A percentile compares a stretch with the other conserved stretches of the same genome.
Evolutionary conservation across 2,113 vertebrate species (phyloP).

Genomic region (Tetrax tetrax): DNA sequence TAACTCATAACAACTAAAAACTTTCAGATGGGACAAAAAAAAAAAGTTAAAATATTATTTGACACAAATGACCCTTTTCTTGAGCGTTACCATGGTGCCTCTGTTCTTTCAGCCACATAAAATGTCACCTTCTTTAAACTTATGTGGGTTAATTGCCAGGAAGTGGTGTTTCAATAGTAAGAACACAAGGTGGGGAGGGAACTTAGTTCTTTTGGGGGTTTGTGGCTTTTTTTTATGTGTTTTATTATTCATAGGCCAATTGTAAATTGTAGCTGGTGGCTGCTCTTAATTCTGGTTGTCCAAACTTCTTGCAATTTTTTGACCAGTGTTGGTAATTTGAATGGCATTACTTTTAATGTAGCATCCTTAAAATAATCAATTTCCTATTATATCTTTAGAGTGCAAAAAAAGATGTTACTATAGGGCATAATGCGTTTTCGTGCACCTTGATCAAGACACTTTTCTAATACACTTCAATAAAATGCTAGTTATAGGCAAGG

Average conservation of each 20-base stretch:
- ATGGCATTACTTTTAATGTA: neutral
- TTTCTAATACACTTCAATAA: neutral
- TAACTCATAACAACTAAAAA: neutral
- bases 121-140: neutral
- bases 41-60: neutral
- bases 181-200: neutral
- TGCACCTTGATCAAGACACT: neutral
- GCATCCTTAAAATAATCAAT: neutral
- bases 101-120: neutral
- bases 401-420: neutral
- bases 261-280: neutral
- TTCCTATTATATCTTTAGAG: neutral
- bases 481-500: neutral
- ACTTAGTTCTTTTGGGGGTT: neutral
- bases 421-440: neutral
- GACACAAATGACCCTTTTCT: neutral
- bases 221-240: neutral
- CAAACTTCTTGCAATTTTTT: neutral
- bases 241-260: neutral
- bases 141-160: neutral
- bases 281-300: neutral
- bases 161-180: neutral
- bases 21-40: neutral
- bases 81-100: neutral
- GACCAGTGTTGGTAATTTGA: neutral